Evolutionary conservation across 1,140 invertebrate genomes (phyloP), one percentile per base, ranked within the genome.

Genomic region (Pseudomyrmex gracilis): DNA sequence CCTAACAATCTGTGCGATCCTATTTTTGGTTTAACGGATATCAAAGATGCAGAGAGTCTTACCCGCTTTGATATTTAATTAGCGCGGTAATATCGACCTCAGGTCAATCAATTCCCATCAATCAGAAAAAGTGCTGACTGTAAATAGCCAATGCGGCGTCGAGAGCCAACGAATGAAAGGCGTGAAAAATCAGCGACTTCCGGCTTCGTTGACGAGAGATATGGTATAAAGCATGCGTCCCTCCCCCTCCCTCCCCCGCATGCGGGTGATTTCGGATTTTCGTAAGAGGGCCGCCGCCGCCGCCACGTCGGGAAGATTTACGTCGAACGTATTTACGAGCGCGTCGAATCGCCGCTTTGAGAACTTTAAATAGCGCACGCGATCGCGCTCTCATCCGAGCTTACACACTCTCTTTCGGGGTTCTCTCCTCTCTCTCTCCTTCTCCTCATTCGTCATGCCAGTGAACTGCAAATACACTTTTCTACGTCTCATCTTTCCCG

Each of bases 141-240:
- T 71, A 49, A 80, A 70, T 58, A 71, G 12, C n/a, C 64, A 20
- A 22, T 9, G 47, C 49, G 57, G 45, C 67, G 15, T 55, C 34
- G 34, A 34, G 60, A 43, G 80, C 55, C 67, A 73, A 73, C 73
- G 55, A 64, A 74, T 87, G 60, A 87, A 49, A 78, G 57, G 84
- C 82, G 77, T 86, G 85, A 89, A 88, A 74, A 87, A 89, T 87
- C 87, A 64, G 3, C n/a, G 60, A 78, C 87, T 89, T 89, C 88
- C 88, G 88, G 85, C 68, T 49, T 73, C 60, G 70, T 66, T 83
- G 77, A 88, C 82, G 34, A 82, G 85, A 68, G 55, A 55, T 76
- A 55, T 76, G 57, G 60, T 73, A 66, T n/a, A n/a, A n/a, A n/a
- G n/a, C n/a, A n/a, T n/a, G n/a, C n/a, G n/a, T n/a, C n/a, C n/a